A percentile compares a stretch with the other conserved stretches of the same genome.
Evolutionary conservation across 2,888 invertebrate genomes (phyloP).

Genomic region (Diaperis boleti): DNA sequence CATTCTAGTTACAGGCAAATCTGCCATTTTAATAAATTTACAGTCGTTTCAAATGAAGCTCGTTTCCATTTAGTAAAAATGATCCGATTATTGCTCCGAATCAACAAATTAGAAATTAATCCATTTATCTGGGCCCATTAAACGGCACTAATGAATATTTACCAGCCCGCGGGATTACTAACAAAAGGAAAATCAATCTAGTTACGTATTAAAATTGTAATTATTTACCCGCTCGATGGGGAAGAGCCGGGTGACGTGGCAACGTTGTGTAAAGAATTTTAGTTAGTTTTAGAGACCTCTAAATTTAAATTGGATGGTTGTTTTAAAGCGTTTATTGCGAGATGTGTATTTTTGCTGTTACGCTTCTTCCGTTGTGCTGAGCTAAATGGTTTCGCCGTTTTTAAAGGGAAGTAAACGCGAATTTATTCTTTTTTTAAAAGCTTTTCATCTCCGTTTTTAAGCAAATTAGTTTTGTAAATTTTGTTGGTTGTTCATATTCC

Average conservation of each 20-base stretch:
- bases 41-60: not conserved
- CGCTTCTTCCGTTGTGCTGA: slow-evolving; percentile 7
- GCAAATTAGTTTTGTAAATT: too few species aligned
- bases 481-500: too few species aligned
- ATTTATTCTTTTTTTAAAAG: too few species aligned
- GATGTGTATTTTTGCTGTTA: slow-evolving; percentile 12
- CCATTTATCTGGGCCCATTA: slow-evolving; percentile 6
- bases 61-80: slow-evolving; percentile 2
- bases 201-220: too few species aligned
- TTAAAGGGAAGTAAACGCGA: too few species aligned
- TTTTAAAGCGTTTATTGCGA: slow-evolving; percentile 5
- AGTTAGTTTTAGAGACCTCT: slow-evolving; percentile 11
- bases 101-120: slow-evolving; percentile 13
- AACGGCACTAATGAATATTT: slow-evolving; percentile 7
- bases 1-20: too few species aligned
- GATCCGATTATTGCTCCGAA: slow-evolving; percentile 8
- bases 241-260: too few species aligned
- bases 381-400: slow-evolving; percentile 18
- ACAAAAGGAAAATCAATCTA: too few species aligned
- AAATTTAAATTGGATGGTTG: slow-evolving; percentile 17
- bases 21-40: not conserved
- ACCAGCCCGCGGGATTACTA: too few species aligned
- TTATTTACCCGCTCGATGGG: too few species aligned
- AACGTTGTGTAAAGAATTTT: slow-evolving; percentile 15
- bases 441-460: too few species aligned